A percentile compares a stretch with the other conserved stretches of the same genome.
phyloP scores from a whole-genome alignment of 2,797 vertebrate species.

The Myotis planiceps region DNA sequence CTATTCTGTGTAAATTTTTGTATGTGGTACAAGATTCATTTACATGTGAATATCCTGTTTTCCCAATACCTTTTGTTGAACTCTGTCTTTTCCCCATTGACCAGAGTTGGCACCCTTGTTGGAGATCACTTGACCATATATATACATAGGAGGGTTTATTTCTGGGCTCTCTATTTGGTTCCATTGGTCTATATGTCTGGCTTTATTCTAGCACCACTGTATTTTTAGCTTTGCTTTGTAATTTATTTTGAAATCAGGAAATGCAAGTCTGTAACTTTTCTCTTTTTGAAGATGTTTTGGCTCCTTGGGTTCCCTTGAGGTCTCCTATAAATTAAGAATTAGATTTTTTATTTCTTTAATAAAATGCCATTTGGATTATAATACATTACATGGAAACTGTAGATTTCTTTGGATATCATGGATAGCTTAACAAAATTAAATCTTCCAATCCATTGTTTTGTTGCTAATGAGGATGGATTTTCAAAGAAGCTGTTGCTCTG shows the following conservation, averaged over 20 bases:
- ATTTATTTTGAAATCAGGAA: neutral
- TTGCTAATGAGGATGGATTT: neutral
- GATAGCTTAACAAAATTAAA: neutral
- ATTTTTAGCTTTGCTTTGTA: neutral
- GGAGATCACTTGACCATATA: too few species aligned
- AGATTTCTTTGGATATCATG: neutral
- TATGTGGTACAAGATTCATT: too few species aligned
- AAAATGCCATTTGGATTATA: neutral
- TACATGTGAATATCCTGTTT: too few species aligned
- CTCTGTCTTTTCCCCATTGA: too few species aligned
- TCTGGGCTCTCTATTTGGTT: neutral
- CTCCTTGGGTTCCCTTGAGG: neutral
- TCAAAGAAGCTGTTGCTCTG: neutral
- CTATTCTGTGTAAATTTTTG: too few species aligned
- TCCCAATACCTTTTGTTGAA: too few species aligned
- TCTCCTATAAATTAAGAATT: neutral
- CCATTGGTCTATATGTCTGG: neutral
- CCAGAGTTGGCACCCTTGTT: too few species aligned
- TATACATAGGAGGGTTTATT: neutral
- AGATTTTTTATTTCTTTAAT: neutral
- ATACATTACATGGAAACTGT: neutral
- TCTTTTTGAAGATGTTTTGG: too few species aligned
- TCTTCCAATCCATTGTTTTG: neutral
- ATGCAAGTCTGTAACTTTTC: neutral
- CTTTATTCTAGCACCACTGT: neutral